These are phyloP conservation scores for Erpobdella octoculata DNA, from an alignment of 2,888 invertebrate genomes.

Conservation along the genomic window DNA sequence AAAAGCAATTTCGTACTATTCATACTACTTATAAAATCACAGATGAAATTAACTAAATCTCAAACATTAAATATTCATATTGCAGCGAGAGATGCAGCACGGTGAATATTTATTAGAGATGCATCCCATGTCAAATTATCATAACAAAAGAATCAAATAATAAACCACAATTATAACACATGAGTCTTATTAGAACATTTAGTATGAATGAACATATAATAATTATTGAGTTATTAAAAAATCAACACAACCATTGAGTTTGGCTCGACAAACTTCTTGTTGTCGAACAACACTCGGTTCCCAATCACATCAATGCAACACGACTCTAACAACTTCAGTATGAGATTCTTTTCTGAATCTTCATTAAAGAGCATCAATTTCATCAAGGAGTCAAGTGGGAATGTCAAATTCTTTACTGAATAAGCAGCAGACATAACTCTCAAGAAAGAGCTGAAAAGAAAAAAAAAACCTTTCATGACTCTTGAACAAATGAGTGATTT, in stretches of 20 bases:
- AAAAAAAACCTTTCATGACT: neutral
- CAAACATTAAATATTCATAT: too few species aligned
- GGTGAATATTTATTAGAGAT: too few species aligned
- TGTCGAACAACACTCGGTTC: neutral
- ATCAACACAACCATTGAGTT: too few species aligned
- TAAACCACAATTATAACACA: neutral
- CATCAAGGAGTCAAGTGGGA: slow-evolving; percentile 3
- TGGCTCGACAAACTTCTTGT: neutral
- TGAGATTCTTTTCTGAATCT: neutral
- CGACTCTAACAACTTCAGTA: neutral
- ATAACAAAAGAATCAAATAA: neutral
- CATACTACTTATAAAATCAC: too few species aligned
- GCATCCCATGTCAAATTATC: too few species aligned
- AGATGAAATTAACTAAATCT: too few species aligned
- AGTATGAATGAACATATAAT: neutral
- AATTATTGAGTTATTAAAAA: neutral
- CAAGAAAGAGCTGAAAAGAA: slow-evolving; percentile 4
- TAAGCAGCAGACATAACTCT: slow-evolving; percentile 27
- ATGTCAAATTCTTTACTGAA: slow-evolving; percentile 26
- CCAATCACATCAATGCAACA: neutral
- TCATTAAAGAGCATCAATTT: neutral
- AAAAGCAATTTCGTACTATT: too few species aligned
- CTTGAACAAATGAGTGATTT: too few species aligned
- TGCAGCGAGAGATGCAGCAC: too few species aligned
- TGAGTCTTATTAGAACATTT: neutral